Percentiles rank a stretch among this genome's conserved stretches.
phyloP scores from a whole-genome alignment of 1,140 invertebrate species.

The Cyclargus thomasi region DNA sequence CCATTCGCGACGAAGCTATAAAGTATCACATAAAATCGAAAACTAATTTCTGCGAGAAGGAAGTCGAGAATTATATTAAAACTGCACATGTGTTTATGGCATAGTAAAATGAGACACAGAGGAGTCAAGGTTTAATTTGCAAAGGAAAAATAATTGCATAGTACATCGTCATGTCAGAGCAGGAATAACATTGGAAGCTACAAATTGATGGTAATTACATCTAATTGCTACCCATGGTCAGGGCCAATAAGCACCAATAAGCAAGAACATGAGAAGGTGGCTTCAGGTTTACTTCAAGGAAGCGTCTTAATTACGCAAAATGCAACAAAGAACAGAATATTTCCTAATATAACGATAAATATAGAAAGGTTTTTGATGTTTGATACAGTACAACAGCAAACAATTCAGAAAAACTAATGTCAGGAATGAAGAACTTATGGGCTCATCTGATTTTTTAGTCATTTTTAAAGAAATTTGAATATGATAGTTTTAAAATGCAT shows the following conservation, averaged over 20 bases:
- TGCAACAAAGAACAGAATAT: not conserved
- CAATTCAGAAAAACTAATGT: too few species aligned
- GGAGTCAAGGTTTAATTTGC: constrained; percentile 42
- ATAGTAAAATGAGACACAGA: constrained; percentile 15
- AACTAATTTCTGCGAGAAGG: not conserved
- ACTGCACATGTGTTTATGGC: not conserved
- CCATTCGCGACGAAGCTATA: not conserved
- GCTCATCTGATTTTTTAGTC: not conserved
- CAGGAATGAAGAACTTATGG: too few species aligned
- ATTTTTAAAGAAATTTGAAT: not conserved
- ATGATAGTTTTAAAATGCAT: not conserved
- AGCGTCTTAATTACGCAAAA: not conserved
- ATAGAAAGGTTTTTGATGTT: too few species aligned
- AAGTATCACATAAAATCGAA: constrained; percentile 9
- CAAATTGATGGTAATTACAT: constrained; percentile 72
- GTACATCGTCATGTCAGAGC: constrained; percentile 44
- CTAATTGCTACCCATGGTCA: constrained; percentile 70
- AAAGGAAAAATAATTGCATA: constrained; percentile 57
- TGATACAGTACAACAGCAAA: too few species aligned
- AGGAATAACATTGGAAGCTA: constrained; percentile 58
- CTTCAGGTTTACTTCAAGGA: constrained; percentile 38
- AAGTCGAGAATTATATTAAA: not conserved
- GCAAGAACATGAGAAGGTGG: constrained; percentile 59
- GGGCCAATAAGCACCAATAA: constrained; percentile 73
- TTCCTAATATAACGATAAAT: too few species aligned